These are phyloP conservation scores for Drosophila buzzatii DNA, from an alignment of 2,888 invertebrate species.

Conservation along the genomic window DNA sequence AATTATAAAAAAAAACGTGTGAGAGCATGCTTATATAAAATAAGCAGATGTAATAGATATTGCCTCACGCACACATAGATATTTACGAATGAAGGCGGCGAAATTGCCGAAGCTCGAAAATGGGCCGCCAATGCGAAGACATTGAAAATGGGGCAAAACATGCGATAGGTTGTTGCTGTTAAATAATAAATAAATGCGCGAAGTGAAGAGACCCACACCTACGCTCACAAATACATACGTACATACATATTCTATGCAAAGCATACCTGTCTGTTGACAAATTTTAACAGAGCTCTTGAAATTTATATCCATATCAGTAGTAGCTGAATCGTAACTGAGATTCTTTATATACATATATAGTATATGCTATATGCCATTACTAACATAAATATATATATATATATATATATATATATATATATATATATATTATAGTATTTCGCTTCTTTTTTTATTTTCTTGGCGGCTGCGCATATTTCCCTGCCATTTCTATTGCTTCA, in stretches of 20 bases:
- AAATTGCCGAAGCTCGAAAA: constrained; percentile 46
- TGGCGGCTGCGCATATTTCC: constrained; percentile 68
- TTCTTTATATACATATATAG: constrained; percentile 1
- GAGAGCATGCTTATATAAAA: constrained; percentile 19
- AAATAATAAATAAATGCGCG: constrained; percentile 69
- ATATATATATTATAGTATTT: not conserved
- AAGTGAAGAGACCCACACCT: constrained; percentile 29
- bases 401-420: constrained; percentile 4
- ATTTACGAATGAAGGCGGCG: constrained; percentile 11
- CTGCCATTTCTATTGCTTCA: constrained; percentile 11
- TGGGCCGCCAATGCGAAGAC: constrained; percentile 65
- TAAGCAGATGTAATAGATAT: constrained; percentile 16
- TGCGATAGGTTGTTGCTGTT: constrained; percentile 69
- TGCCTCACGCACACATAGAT: constrained; percentile 12
- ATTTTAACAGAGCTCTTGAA: constrained; percentile 6
- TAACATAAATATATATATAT: not conserved
- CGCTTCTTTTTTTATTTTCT: constrained; percentile 14
- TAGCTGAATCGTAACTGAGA: not conserved
- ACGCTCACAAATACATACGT: constrained; percentile 1
- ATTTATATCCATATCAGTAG: not conserved
- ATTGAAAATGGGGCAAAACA: constrained; percentile 62
- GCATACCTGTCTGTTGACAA: constrained; percentile 10
- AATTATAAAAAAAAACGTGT: constrained; percentile 32
- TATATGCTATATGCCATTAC: not conserved
- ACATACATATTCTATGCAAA: constrained; percentile 33